phyloP scores from a whole-genome alignment of 2,113 vertebrate genomes.

The Equus quagga region DNA sequence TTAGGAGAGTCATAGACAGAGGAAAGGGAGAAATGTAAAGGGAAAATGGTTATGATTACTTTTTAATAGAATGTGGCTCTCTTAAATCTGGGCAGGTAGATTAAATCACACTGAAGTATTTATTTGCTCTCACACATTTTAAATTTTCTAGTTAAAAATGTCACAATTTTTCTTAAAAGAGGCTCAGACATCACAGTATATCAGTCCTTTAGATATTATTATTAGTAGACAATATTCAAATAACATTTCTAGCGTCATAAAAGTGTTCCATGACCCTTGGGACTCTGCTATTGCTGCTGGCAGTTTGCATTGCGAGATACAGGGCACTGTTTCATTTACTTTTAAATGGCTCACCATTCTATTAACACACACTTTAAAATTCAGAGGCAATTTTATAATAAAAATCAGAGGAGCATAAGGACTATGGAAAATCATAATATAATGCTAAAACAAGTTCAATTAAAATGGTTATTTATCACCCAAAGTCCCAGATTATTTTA shows the following conservation, averaged over 20 bases:
- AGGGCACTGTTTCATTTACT: neutral
- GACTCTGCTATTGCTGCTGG: neutral
- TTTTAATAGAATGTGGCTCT: neutral
- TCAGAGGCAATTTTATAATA: neutral
- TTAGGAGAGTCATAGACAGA: neutral
- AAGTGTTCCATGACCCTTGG: neutral
- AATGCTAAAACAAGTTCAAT: neutral
- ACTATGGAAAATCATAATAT: neutral
- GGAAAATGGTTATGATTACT: constrained; percentile 1
- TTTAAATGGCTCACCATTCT: neutral
- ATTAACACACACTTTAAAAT: neutral
- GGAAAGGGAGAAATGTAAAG: neutral
- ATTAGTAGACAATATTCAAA: constrained; percentile 17
- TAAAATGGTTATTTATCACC: neutral
- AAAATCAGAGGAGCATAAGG: constrained; percentile 1
- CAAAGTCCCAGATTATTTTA: neutral
- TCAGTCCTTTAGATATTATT: constrained; percentile 51
- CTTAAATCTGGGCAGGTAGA: constrained; percentile 37
- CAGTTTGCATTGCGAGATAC: neutral
- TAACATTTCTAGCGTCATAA: neutral
- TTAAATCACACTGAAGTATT: constrained; percentile 34
- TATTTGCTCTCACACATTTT: constrained; percentile 42
- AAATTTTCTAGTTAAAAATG: constrained; percentile 36
- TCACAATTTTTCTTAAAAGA: constrained; percentile 33
- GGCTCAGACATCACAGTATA: neutral